phyloP scores from a whole-genome alignment of 2,888 invertebrate species.

The Standfussiana lucernea region DNA sequence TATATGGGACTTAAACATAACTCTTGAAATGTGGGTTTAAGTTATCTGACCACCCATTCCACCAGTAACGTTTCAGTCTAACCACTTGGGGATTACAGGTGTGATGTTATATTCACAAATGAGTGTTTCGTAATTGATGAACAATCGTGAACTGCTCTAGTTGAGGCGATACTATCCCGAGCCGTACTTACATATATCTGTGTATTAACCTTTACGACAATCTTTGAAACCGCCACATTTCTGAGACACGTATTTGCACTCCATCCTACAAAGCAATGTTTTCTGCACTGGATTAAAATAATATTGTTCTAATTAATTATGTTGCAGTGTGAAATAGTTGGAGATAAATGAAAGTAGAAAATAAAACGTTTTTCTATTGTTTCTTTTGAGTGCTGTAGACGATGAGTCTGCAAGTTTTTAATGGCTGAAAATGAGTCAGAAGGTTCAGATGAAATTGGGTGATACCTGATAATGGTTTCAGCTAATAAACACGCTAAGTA shows the following conservation, averaged over 20 bases:
- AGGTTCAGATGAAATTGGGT: background rate
- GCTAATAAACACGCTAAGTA: background rate
- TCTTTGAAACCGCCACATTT: slow-evolving; percentile 18
- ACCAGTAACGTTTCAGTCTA: background rate
- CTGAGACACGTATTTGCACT: slow-evolving; percentile 40
- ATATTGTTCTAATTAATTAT: slow-evolving; percentile 34
- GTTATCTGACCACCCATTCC: background rate
- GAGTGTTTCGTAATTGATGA: background rate
- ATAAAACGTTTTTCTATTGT: background rate
- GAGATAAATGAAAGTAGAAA: background rate
- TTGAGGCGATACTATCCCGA: background rate
- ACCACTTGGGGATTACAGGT: background rate
- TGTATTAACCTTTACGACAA: slow-evolving; percentile 10
- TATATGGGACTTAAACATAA: background rate
- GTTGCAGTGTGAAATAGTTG: slow-evolving; percentile 6
- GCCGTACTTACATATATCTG: background rate
- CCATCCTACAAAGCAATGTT: slow-evolving; percentile 17
- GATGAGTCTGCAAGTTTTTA: slow-evolving; percentile 6
- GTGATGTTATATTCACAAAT: background rate
- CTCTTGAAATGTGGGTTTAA: background rate
- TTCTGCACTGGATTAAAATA: slow-evolving; percentile 2
- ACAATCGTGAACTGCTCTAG: background rate
- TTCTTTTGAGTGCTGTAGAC: background rate
- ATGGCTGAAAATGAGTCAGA: background rate
- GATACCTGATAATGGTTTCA: background rate